Evolutionary conservation across 2,797 vertebrate genomes (phyloP).

Genomic region (Phyllotis vaccarum): DNA sequence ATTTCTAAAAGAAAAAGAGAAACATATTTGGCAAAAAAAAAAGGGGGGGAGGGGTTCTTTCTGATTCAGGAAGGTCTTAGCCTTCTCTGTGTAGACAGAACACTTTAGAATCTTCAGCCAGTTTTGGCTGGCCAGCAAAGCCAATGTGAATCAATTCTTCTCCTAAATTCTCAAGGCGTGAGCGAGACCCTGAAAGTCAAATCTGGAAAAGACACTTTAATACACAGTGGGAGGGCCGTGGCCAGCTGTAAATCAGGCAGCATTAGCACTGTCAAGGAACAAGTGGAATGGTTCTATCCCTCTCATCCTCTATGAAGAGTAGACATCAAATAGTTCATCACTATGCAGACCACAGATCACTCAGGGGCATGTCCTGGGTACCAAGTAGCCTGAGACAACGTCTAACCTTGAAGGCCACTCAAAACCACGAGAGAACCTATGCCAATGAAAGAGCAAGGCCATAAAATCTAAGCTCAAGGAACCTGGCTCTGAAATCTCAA

Average conservation of each 20-base stretch:
- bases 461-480: constrained; percentile 35
- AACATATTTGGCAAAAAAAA: background rate
- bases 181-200: constrained; percentile 72
- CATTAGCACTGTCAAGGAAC: constrained; percentile 80
- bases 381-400: background rate
- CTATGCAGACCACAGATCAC: constrained; percentile 15
- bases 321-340: constrained; percentile 76
- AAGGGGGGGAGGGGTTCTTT: background rate
- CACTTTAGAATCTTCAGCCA: background rate
- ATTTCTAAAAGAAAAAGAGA: constrained; percentile 40
- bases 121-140: constrained; percentile 72
- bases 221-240: constrained; percentile 41
- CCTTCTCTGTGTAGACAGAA: constrained; percentile 1
- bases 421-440: constrained; percentile 44
- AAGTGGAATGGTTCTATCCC: constrained; percentile 55
- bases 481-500: constrained; percentile 37
- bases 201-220: constrained; percentile 66
- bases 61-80: background rate
- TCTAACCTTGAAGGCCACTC: background rate
- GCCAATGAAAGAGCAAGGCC: background rate
- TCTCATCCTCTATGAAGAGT: constrained; percentile 15
- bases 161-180: constrained; percentile 85
- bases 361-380: background rate
- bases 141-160: constrained; percentile 84
- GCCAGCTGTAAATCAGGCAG: constrained; percentile 77